Percentiles rank a stretch among this genome's conserved stretches.
Evolutionary conservation across 1,140 invertebrate species (phyloP).

Genomic region (Nomia melanderi): DNA sequence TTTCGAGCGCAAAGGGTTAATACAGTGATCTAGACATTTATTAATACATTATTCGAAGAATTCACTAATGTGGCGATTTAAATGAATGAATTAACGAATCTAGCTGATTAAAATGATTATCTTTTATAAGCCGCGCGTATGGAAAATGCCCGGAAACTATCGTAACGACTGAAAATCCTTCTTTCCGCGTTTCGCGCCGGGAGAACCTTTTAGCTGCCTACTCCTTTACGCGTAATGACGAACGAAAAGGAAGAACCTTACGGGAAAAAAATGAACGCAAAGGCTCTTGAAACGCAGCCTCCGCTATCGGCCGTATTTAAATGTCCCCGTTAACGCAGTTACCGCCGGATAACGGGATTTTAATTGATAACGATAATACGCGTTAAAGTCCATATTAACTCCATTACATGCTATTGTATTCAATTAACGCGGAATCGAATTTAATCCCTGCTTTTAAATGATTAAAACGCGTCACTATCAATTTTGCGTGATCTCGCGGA

Average conservation of each 20-base stretch:
- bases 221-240: conserved; percentile 12
- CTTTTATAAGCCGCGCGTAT: neutral
- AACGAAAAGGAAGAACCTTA: neutral
- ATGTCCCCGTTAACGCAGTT: conserved; percentile 24
- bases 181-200: neutral
- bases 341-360: conserved; percentile 30
- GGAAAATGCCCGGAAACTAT: neutral
- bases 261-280: conserved; percentile 2
- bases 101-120: neutral
- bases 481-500: neutral
- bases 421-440: neutral
- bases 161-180: neutral
- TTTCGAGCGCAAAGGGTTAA: too few relatives aligned
- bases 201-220: conserved; percentile 34
- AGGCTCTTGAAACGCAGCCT: conserved; percentile 7
- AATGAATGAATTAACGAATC: neutral
- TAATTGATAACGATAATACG: conserved; percentile 45
- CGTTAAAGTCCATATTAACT: conserved; percentile 43
- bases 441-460: conserved; percentile 23
- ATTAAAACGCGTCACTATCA: conserved; percentile 9
- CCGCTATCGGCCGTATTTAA: conserved; percentile 32
- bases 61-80: too few relatives aligned
- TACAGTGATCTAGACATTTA: too few relatives aligned
- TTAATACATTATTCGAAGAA: too few relatives aligned
- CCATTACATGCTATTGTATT: conserved; percentile 16